These are phyloP conservation scores for Rhynchotus rufescens DNA, from an alignment of 2,797 vertebrate species.

Conservation along the genomic window DNA sequence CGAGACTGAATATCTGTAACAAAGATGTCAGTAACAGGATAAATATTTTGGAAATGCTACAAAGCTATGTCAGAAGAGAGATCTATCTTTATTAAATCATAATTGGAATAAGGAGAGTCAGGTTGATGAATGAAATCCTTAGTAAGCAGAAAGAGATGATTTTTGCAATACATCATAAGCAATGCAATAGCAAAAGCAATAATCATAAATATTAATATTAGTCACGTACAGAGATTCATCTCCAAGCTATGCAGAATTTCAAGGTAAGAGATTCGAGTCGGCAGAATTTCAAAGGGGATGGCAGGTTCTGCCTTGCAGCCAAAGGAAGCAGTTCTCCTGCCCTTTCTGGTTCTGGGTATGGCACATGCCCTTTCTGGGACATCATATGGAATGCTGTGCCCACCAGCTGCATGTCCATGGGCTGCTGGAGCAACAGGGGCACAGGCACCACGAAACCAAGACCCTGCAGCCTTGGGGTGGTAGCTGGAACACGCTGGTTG, in stretches of 20 bases:
- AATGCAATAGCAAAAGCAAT: background rate
- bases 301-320: background rate
- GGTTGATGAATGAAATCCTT: background rate
- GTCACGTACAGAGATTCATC: background rate
- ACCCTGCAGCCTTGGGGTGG: background rate
- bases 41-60: background rate
- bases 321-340: background rate
- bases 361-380: background rate
- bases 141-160: background rate
- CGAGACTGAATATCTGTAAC: background rate
- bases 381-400: background rate
- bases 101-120: conserved; percentile 5
- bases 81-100: conserved; percentile 5
- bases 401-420: background rate
- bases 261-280: background rate
- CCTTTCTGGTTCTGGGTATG: background rate
- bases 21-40: background rate
- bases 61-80: background rate
- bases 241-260: background rate
- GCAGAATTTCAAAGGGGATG: background rate
- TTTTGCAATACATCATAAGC: background rate
- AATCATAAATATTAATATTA: background rate
- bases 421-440: background rate
- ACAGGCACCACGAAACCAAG: background rate
- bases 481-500: background rate